A percentile compares a stretch with the other conserved stretches of the same genome.
Evolutionary conservation across 1,140 invertebrate genomes (phyloP).

Genomic region (Caenorhabditis elegans): WBcel235 BX284605.5:4023001-4023500

Average conservation of each 20-base stretch:
- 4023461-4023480: background rate
- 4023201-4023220: background rate
- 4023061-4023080: conserved; percentile 61
- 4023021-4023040: background rate
- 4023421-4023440: background rate
- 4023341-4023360: conserved; percentile 64
- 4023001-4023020: conserved; percentile 1
- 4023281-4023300: background rate
- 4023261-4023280: background rate
- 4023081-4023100: conserved; percentile 72
- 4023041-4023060: background rate
- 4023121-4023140: conserved; percentile 74
- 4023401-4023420: background rate
- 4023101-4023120: conserved; percentile 80
- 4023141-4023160: conserved; percentile 73
- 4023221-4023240: background rate
- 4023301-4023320: conserved; percentile 43
- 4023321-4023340: conserved; percentile 56
- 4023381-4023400: conserved; percentile 29
- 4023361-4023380: conserved; percentile 31
- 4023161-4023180: conserved; percentile 70
- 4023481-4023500: background rate
- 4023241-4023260: background rate
- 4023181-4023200: conserved; percentile 27
- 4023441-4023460: background rate